phyloP scores from a whole-genome alignment of 92 coral and sea anemone genomes.

The Metridium senile region DNA sequence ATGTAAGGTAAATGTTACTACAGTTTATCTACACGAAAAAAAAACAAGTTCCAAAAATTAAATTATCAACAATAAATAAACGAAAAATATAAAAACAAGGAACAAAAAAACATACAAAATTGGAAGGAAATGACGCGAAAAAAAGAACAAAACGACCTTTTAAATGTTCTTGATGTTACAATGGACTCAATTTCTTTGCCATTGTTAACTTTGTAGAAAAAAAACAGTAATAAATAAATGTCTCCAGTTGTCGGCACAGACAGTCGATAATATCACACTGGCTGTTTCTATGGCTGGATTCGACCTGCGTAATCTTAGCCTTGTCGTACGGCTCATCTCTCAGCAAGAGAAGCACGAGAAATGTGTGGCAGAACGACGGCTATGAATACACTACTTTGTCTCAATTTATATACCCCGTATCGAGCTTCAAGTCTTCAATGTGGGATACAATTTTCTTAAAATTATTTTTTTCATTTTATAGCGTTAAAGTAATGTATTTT shows the following conservation, averaged over 20 bases:
- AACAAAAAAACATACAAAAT: too few species aligned
- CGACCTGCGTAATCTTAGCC: conserved; percentile 63
- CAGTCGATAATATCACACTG: conserved; percentile 31
- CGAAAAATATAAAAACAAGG: too few species aligned
- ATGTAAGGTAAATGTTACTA: too few species aligned
- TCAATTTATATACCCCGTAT: background rate
- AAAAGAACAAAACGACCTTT: too few species aligned
- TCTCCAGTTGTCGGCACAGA: conserved; percentile 99
- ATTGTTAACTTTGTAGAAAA: background rate
- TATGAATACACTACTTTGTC: background rate
- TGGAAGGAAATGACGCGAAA: too few species aligned
- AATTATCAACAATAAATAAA: too few species aligned
- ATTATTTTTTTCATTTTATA: background rate
- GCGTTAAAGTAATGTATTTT: background rate
- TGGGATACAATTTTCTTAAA: background rate
- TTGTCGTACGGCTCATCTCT: conserved; percentile 72
- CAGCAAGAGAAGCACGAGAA: conserved; percentile 26
- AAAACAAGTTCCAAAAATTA: too few species aligned
- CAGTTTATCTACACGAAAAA: too few species aligned
- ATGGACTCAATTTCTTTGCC: background rate
- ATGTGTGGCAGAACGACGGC: conserved; percentile 86
- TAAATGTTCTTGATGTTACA: too few species aligned
- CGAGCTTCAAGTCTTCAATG: background rate
- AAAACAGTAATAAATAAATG: conserved; percentile 31
- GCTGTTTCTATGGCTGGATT: conserved; percentile 89